Evolutionary conservation across 2,113 vertebrate species (phyloP).

Genomic region (Pristiophorus japonicus): DNA sequence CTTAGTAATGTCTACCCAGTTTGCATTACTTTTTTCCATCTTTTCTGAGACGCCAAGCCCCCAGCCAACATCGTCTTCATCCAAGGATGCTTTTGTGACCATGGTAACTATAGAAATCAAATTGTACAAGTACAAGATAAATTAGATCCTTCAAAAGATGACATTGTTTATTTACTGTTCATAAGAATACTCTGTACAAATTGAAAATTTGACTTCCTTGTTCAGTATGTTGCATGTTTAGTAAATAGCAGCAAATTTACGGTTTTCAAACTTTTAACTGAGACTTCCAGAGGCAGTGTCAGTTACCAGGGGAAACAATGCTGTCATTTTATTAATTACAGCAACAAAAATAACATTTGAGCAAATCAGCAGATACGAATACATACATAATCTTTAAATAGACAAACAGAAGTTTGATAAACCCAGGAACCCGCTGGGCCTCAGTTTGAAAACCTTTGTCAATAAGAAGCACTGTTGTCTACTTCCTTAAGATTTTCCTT

Average conservation of each 20-base stretch:
- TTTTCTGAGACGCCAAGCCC: slow-evolving; percentile 83
- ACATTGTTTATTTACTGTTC: not conserved
- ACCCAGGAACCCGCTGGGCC: not conserved
- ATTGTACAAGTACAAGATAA: not conserved
- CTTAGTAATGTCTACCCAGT: slow-evolving; percentile 90
- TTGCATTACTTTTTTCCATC: slow-evolving; percentile 78
- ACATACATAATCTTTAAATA: not conserved
- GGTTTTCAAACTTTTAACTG: not conserved
- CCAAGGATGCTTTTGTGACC: slow-evolving; percentile 90
- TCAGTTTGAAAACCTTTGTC: not conserved
- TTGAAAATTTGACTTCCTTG: not conserved
- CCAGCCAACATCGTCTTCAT: slow-evolving; percentile 94
- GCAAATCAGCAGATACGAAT: not conserved
- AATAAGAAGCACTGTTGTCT: not conserved
- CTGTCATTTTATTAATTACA: not conserved
- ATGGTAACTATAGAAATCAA: slow-evolving; percentile 58
- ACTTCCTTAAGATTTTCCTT: not conserved
- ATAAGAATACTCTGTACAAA: not conserved
- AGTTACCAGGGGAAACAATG: not conserved
- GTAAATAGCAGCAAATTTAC: not conserved
- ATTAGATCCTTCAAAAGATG: not conserved
- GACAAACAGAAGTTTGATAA: not conserved
- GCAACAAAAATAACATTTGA: not conserved
- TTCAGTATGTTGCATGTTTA: too few species aligned
- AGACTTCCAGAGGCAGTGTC: not conserved